Evolutionary conservation across 2,888 invertebrate species (phyloP).

Genomic region (Serrognathus titanus): DNA sequence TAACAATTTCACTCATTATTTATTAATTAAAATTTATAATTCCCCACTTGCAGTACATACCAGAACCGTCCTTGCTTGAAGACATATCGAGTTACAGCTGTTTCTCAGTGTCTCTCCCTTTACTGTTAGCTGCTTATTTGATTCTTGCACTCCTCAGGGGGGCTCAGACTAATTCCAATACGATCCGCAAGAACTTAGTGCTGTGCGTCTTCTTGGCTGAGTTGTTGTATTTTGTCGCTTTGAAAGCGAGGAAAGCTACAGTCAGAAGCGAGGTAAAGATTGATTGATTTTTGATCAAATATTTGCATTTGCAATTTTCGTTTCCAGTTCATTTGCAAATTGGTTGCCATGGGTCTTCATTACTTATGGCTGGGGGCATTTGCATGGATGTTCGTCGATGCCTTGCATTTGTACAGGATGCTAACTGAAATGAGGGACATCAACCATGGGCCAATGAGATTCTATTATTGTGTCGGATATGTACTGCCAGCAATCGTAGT

Average conservation of each 20-base stretch:
- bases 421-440: slow-evolving; percentile 94
- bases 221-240: slow-evolving; percentile 78
- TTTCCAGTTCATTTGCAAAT: slow-evolving; percentile 75
- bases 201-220: slow-evolving; percentile 85
- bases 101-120: slow-evolving; percentile 77
- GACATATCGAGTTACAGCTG: slow-evolving; percentile 88
- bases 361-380: slow-evolving; percentile 90
- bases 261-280: slow-evolving; percentile 73
- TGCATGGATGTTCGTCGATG: slow-evolving; percentile 89
- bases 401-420: slow-evolving; percentile 89
- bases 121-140: slow-evolving; percentile 73
- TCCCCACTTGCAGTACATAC: slow-evolving; percentile 62
- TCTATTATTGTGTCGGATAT: slow-evolving; percentile 90
- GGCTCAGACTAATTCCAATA: slow-evolving; percentile 83
- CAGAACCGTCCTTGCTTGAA: slow-evolving; percentile 81
- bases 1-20: slow-evolving; percentile 40
- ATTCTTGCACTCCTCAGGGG: slow-evolving; percentile 81
- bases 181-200: slow-evolving; percentile 91
- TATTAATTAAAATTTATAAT: not conserved
- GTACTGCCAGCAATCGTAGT: slow-evolving; percentile 89
- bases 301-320: slow-evolving; percentile 11
- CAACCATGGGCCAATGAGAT: slow-evolving; percentile 90
- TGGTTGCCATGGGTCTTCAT: slow-evolving; percentile 86
- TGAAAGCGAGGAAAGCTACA: slow-evolving; percentile 77
- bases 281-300: slow-evolving; percentile 4